A percentile compares a stretch with the other conserved stretches of the same genome.
Evolutionary conservation across 1,140 invertebrate genomes (phyloP).

Genomic region (Zaprionus vittiger): DNA sequence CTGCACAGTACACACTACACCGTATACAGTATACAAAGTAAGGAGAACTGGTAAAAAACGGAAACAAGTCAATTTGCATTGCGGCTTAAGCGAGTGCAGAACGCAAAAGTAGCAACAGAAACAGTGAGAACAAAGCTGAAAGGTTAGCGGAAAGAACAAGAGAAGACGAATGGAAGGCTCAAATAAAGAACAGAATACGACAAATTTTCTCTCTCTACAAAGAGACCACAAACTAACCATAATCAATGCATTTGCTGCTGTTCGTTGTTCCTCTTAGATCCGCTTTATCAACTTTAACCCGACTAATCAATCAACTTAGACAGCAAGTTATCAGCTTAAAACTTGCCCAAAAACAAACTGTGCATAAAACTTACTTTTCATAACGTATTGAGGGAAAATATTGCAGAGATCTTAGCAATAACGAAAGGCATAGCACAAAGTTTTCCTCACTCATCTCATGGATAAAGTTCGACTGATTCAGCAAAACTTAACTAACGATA

Average conservation of each 20-base stretch:
- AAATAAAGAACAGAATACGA: not conserved
- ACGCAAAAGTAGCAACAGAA: slow-evolving; percentile 33
- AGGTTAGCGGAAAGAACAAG: slow-evolving; percentile 27
- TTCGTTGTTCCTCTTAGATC: slow-evolving; percentile 6
- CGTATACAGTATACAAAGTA: not conserved
- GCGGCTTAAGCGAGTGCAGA: slow-evolving; percentile 72
- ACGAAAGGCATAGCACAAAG: not conserved
- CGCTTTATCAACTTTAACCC: slow-evolving; percentile 34
- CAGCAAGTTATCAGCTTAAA: slow-evolving; percentile 44
- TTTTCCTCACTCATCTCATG: not conserved
- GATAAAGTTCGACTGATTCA: not conserved
- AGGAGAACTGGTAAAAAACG: slow-evolving; percentile 45
- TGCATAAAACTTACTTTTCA: slow-evolving; percentile 13
- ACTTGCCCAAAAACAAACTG: slow-evolving; percentile 13
- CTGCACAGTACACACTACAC: too few relatives aligned
- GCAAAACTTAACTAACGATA: not conserved
- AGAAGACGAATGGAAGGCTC: slow-evolving; percentile 3
- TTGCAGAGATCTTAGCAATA: not conserved
- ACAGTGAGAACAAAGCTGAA: slow-evolving; percentile 16
- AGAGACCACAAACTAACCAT: slow-evolving; percentile 4
- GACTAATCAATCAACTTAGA: slow-evolving; percentile 50
- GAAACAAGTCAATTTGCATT: slow-evolving; percentile 81
- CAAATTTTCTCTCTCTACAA: not conserved
- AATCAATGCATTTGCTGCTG: slow-evolving; percentile 28
- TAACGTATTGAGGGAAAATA: not conserved